Conservation (phyloP, 2,113 vertebrate genomes). For the Cyrtonyx montezumae region DNA sequence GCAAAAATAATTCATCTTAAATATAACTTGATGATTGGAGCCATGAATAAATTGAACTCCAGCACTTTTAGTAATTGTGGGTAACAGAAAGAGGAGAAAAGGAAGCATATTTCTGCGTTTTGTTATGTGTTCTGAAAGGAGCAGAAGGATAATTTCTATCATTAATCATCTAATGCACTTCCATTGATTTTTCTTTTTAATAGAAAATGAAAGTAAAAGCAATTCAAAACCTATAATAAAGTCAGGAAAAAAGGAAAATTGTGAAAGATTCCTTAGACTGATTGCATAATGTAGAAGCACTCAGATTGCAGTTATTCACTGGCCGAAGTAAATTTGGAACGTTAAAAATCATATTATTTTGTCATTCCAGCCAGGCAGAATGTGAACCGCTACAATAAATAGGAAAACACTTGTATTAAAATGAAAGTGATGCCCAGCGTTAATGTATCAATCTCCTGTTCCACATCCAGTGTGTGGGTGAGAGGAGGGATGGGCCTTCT, state of each 20-base stretch:
- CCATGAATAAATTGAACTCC: conserved; percentile 35
- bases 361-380: conserved; percentile 9
- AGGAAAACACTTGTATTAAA: conserved; percentile 24
- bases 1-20: conserved; percentile 51
- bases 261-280: conserved; percentile 10
- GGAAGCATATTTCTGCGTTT: conserved; percentile 29
- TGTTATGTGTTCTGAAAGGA: conserved; percentile 20
- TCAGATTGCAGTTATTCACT: conserved; percentile 34
- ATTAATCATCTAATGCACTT: conserved; percentile 63
- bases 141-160: conserved; percentile 37
- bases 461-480: neutral
- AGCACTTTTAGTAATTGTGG: conserved; percentile 34
- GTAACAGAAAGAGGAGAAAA: neutral
- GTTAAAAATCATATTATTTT: conserved; percentile 57
- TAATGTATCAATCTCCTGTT: neutral
- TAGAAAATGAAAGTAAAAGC: conserved; percentile 56
- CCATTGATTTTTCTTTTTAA: conserved; percentile 65
- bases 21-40: conserved; percentile 17
- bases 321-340: conserved; percentile 33
- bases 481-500: neutral
- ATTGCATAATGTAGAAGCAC: conserved; percentile 6
- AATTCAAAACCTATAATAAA: conserved; percentile 55
- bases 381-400: neutral
- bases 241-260: neutral
- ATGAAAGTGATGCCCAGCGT: neutral